Base-by-base conservation (phyloP, 64 coral and sea anemone species). In the Platygyra sinensis region DNA sequence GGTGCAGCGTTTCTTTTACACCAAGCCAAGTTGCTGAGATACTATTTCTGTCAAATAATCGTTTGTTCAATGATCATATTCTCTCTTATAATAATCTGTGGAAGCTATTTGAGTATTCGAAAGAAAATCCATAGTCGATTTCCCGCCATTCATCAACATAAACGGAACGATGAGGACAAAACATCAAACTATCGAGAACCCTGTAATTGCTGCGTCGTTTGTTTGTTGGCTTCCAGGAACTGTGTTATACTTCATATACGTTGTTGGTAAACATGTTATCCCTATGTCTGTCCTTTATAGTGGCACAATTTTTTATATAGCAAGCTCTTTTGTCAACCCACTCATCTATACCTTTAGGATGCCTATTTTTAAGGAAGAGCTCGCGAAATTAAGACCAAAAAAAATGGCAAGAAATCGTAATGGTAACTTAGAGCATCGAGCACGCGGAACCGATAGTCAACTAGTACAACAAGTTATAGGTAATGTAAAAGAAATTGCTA, bases 101-200 rank as follows among this genome's bases (percentile, higher is more conserved):
- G 7, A 18, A 46, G 60, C 9, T 83, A 83, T 18, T 11, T 65
- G 61, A 67, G 6, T 24, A 67, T 83, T 20, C 31, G 80, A 46
- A 83, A 83, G 18, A 61, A 33, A 20, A 20, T 83, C 2, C 9
- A 33, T 8, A 42, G 17, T 60, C 24, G 60, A 83, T 18, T 42
- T 65, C 80, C 60, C 10, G 20, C 33, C 8, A 22, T 65, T 6
- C 11, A 83, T 36, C 60, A 7, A 32, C 30, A 42, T 42, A 46
- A 19, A 33, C 60, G 80, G 10, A 83, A 83, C 38, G 61, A 20
- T 24, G 31, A 33, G 3, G 61, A 61, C 60, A 67, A 19, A 83
- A 83, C 80, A 33, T 83, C 5, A 83, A 42, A 67, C 36, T 83
- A 11, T 83, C 80, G 18, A 67, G 42, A 25, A 83, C 80, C 2